Evolutionary conservation across 2,888 invertebrate species (phyloP), one percentile per base, ranked within the genome.

Genomic region (Ferrisia virgata): DNA sequence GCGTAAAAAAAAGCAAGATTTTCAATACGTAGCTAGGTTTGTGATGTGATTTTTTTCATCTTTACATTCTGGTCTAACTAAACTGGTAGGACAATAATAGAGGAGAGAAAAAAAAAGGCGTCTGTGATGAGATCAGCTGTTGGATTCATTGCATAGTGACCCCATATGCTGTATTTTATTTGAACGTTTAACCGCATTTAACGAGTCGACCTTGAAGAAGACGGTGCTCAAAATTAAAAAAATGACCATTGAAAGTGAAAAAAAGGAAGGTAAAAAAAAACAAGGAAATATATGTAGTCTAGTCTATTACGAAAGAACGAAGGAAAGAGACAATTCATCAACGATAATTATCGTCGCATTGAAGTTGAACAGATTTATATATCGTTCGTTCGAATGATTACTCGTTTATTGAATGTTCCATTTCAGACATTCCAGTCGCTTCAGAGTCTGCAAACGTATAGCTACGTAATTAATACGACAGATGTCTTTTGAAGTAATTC

Each of bases 121-220:
- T 11, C 72, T 58, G 58, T 6, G 5, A 11, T 8, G 25, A 15
- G 11, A n/a, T 76, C 72, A 33, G 72, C 72, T 72, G 18, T 76
- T 76, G 28, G 64, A 64, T 64, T 69, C 69, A 76, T 76, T 76
- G 72, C 72, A 76, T n/a, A 76, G 72, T 76, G 72, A 76, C 72
- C 72, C 72, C 18, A 31, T 76, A 76, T 8, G 36, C 72, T 36
- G 9, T 36, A 36, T 36, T 72, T 76, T 18, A 76, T 36, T 76
- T 76, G 36, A 76, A 76, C 72, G 36, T 76, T 76, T 76, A 76
- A 76, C 72, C 72, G 36, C 72, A 33, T 33, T 76, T 76, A 76
- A 76, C 72, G 72, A 76, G 72, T 76, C 36, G 72, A 76, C 72
- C 72, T 76, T 76, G 72, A 36, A 8, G 36, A 18, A 8, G 36